These are phyloP conservation scores for Charaxes varanes DNA, from an alignment of 1,140 invertebrate genomes.

Conservation along the genomic window DNA sequence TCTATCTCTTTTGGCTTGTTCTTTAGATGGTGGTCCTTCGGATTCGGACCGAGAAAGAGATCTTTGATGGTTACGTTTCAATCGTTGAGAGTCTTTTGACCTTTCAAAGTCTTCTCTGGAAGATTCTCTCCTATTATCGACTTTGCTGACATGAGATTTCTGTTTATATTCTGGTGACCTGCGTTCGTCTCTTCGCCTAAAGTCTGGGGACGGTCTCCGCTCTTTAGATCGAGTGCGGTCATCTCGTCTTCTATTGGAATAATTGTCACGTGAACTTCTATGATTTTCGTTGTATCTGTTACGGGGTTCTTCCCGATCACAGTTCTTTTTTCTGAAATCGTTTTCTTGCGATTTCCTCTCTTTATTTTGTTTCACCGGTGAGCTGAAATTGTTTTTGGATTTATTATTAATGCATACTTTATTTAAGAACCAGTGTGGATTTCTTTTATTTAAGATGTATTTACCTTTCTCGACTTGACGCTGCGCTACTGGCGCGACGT, in stretches of 20 bases:
- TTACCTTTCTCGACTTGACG: slow-evolving; percentile 68
- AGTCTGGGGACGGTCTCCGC: slow-evolving; percentile 33
- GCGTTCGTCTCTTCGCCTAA: slow-evolving; percentile 20
- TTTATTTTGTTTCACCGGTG: slow-evolving; percentile 47
- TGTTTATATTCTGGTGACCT: slow-evolving; percentile 41
- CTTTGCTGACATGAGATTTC: slow-evolving; percentile 48
- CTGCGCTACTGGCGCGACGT: slow-evolving; percentile 63
- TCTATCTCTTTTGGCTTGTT: slow-evolving; percentile 34
- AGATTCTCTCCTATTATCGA: slow-evolving; percentile 44
- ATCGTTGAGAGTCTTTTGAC: slow-evolving; percentile 22
- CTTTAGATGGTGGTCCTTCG: slow-evolving; percentile 27
- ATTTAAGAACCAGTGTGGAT: neutral
- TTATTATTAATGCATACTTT: slow-evolving; percentile 2
- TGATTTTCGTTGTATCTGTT: slow-evolving; percentile 21
- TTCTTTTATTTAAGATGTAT: slow-evolving; percentile 9
- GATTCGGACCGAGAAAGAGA: slow-evolving; percentile 34
- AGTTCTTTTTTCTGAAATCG: slow-evolving; percentile 34
- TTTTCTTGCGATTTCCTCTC: slow-evolving; percentile 35
- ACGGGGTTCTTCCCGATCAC: slow-evolving; percentile 36
- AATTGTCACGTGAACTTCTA: slow-evolving; percentile 24
- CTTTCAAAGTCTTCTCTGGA: slow-evolving; percentile 31
- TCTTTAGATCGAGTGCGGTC: slow-evolving; percentile 33
- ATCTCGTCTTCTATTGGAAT: slow-evolving; percentile 23
- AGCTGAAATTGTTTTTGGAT: slow-evolving; percentile 40
- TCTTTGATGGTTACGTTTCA: slow-evolving; percentile 28